Percentiles rank a stretch among this genome's conserved stretches.
phyloP scores from a whole-genome alignment of 2,797 vertebrate genomes.

The Enteromius radiatus region DNA sequence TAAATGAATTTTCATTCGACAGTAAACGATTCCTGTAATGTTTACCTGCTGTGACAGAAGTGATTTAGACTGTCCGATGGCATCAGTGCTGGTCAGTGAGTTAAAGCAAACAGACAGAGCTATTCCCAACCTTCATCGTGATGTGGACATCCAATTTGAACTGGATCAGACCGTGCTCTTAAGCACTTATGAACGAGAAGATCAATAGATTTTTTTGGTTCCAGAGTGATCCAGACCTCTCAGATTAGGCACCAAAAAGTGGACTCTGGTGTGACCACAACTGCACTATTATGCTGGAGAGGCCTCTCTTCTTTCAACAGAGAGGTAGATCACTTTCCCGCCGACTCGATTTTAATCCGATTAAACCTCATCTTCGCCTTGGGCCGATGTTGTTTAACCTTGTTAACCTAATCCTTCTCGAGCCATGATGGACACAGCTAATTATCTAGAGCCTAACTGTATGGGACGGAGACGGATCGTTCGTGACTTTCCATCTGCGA shows the following conservation, averaged over 20 bases:
- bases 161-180: constrained; percentile 34
- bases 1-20: not conserved
- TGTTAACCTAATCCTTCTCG: constrained; percentile 74
- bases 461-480: constrained; percentile 65
- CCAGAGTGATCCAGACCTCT: constrained; percentile 67
- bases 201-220: constrained; percentile 75
- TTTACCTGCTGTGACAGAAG: constrained; percentile 9
- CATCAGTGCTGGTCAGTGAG: constrained; percentile 16
- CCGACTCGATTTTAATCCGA: constrained; percentile 80
- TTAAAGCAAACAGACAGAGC: constrained; percentile 23
- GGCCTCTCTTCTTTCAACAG: constrained; percentile 78
- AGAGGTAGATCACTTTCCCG: constrained; percentile 78
- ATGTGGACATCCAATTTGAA: constrained; percentile 39
- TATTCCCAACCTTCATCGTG: constrained; percentile 11
- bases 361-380: constrained; percentile 76
- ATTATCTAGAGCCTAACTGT: constrained; percentile 73
- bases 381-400: constrained; percentile 77
- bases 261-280: constrained; percentile 76
- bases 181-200: constrained; percentile 33
- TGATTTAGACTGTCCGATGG: constrained; percentile 19
- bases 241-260: constrained; percentile 72
- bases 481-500: constrained; percentile 60
- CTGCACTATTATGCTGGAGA: constrained; percentile 70
- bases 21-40: not conserved
- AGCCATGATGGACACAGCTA: constrained; percentile 71